Base-by-base conservation (phyloP, 2,888 invertebrate genomes). In the Ametastegia equiseti region DNA sequence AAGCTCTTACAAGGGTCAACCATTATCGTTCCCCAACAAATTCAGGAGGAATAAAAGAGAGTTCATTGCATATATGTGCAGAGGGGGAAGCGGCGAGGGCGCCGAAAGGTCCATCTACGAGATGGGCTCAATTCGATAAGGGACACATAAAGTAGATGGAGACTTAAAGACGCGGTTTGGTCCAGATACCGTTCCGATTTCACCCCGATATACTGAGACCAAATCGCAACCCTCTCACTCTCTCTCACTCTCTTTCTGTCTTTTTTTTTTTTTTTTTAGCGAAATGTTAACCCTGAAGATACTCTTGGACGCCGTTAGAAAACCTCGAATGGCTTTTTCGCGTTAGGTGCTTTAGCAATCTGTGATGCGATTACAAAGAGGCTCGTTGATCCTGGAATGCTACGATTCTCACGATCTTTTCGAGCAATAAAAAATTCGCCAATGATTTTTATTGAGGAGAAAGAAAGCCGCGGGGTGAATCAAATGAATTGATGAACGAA, bases 1-100 rank as follows among this genome's bases (percentile, higher is more conserved):
- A 60, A 81, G 81, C 81, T 81, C 81, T 81, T 81, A 81, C 81
- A 81, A 85, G 86, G 84, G 84, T 84, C 85, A n/a, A 83, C 86
- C 83, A 86, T 86, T 86, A 86, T 87, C 86, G 81, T 82, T 86
- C 85, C 85, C 86, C 83, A 85, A 87, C 87, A 87, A 87, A 87
- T 87, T 86, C 86, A 83, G 84, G 82, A 81, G 86, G 83, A 82
- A 83, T 85, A 85, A 84, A 84, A 85, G 85, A 82, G 81, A 86
- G 84, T 85, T 87, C 86, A 84, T 85, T 85, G 86, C 87, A 80
- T 75, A 73, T 79, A 73, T 80, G 81, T 69, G 83, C 83, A 83
- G 84, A 84, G 84, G 84, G 83, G 81, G 80, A 85, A 85, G 84
- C 84, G 84, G 84, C 83, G 81, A 81, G 86, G 86, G 84, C 84